Evolutionary conservation across 2,888 invertebrate genomes (phyloP).

Genomic region (Caradrina clavipalpis): DNA sequence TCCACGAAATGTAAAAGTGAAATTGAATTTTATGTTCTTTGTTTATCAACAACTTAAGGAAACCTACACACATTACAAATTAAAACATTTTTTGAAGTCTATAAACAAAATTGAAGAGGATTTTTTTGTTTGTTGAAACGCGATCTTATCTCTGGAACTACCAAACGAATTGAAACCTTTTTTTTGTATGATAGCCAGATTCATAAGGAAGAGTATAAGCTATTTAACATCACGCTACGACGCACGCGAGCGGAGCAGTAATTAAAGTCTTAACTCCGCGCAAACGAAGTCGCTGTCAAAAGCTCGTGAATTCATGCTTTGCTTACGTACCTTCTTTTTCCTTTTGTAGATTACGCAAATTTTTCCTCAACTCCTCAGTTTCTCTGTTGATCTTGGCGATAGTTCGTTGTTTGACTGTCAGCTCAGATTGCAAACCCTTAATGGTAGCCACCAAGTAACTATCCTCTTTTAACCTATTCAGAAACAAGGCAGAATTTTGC

Average conservation of each 20-base stretch:
- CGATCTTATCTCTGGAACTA: too few species aligned
- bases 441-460: slow-evolving; percentile 95
- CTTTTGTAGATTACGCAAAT: slow-evolving; percentile 94
- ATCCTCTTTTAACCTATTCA: slow-evolving; percentile 92
- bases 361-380: slow-evolving; percentile 94
- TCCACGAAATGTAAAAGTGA: slow-evolving; percentile 61
- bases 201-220: too few species aligned
- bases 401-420: slow-evolving; percentile 94
- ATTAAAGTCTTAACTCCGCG: too few species aligned
- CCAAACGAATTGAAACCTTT: too few species aligned
- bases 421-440: slow-evolving; percentile 94
- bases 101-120: too few species aligned
- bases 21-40: slow-evolving; percentile 38
- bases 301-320: not conserved
- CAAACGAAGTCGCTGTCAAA: too few species aligned
- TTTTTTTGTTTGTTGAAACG: too few species aligned
- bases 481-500: slow-evolving; percentile 88
- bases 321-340: slow-evolving; percentile 92
- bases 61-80: slow-evolving; percentile 14
- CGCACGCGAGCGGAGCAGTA: too few species aligned
- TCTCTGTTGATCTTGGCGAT: slow-evolving; percentile 94
- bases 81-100: too few species aligned
- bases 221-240: too few species aligned
- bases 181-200: too few species aligned
- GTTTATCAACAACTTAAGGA: slow-evolving; percentile 40